Evolutionary conservation across 2,797 vertebrate genomes (phyloP), one percentile per base, ranked within the genome.

Genomic region (Urosaurus nigricauda): DNA sequence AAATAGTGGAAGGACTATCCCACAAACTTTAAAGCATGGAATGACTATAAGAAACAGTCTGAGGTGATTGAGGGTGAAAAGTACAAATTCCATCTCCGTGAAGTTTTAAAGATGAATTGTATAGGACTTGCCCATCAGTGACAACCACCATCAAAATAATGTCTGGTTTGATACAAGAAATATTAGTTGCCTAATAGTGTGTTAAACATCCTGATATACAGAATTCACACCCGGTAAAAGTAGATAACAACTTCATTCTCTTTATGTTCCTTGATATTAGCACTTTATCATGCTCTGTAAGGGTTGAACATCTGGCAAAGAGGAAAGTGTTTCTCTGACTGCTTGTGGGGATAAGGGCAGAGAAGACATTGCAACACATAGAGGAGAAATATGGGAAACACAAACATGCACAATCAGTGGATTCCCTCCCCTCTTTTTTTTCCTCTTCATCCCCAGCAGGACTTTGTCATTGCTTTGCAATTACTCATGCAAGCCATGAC

Each of bases 401-500:
- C 60, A 32, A 88, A 65, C 32, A 88, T 77, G 37, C 3, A 84
- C 19, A n/a, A 40, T 74, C 79, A 75, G 29, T 19, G 37, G 17
- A 51, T 16, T 32, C 17, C 5, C 47, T 4, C 24, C 24, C 19
- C 19, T 19, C 19, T 19, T 21, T 60, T 29, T 21, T 81, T 79
- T 79, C 70, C 14, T 83, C 7, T 77, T 75, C 60, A 53, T 51
- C 51, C 75, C 7, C 21, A 79, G 5, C 37, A 79, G 35, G 37
- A 73, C 32, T 79, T n/a, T 79, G 74, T 43, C 60, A 84, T 68
- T 84, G 83, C 63, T 84, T 11, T 88, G 63, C 79, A 84, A 79
- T 79, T 79, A 71, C 26, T 43, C 65, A 73, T 68, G 29, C 37
- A 70, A 47, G 65, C 60, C 40, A 70, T 68, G 56, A 84, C 56